Evolutionary conservation across 2,113 vertebrate genomes (phyloP).

Genomic region (Tricholaema leucomelas): DNA sequence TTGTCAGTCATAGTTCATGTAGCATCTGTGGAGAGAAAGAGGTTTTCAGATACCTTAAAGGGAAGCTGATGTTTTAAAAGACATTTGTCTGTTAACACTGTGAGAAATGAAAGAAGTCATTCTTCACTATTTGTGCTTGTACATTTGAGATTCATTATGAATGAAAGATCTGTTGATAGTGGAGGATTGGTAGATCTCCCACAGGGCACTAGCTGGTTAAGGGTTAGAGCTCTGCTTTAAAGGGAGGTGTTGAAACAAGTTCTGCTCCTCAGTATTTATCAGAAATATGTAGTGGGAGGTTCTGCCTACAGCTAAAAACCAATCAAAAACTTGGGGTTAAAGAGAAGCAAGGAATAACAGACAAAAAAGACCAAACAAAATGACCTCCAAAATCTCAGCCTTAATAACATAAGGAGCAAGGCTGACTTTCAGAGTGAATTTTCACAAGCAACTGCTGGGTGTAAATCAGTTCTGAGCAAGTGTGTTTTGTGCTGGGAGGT

Average conservation of each 20-base stretch:
- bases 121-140: slow-evolving; percentile 1
- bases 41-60: background rate
- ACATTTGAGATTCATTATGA: background rate
- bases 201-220: background rate
- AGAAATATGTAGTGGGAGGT: background rate
- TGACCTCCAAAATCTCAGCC: background rate
- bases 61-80: background rate
- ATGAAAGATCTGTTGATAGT: background rate
- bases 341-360: background rate
- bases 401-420: background rate
- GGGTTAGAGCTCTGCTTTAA: background rate
- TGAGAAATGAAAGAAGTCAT: slow-evolving; percentile 16
- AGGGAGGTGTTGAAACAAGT: background rate
- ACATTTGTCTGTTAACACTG: background rate
- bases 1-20: background rate
- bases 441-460: background rate
- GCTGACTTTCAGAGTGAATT: background rate
- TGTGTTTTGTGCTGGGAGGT: background rate
- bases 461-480: background rate
- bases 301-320: background rate
- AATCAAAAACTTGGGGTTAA: no score
- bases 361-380: background rate
- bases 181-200: background rate
- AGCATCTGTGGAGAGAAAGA: background rate
- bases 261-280: background rate